These are phyloP conservation scores for Styela clava DNA, from an alignment of 23 tunicate genomes.

Conservation along the genomic window DNA sequence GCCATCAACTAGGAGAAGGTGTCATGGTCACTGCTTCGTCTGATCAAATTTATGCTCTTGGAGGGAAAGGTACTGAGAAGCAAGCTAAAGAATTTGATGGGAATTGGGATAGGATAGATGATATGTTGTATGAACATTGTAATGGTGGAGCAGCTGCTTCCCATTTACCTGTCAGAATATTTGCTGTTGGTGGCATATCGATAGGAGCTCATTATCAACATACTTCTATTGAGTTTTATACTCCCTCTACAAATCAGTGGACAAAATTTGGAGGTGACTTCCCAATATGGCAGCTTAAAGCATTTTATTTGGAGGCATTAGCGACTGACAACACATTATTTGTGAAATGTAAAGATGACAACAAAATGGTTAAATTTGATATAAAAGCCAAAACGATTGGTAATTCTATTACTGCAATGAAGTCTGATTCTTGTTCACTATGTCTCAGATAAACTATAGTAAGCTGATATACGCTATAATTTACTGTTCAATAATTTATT, in stretches of 20 bases:
- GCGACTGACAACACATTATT: not conserved
- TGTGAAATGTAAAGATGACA: not conserved
- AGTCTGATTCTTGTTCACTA: not conserved
- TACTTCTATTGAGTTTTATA: not conserved
- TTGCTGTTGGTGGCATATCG: not conserved
- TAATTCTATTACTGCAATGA: not conserved
- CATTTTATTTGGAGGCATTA: not conserved
- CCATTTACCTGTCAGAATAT: too few relatives aligned
- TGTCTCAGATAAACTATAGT: too few relatives aligned
- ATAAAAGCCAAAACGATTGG: not conserved
- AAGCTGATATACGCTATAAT: too few relatives aligned
- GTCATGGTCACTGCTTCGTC: not conserved
- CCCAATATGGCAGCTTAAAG: not conserved
- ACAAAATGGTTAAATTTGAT: not conserved
- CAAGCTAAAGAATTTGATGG: not conserved
- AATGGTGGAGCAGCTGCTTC: not conserved
- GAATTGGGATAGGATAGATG: not conserved
- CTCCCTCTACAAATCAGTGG: not conserved
- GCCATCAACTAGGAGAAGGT: not conserved
- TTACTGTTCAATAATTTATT: too few relatives aligned
- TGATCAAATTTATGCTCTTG: not conserved
- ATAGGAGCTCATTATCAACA: not conserved
- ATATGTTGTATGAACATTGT: not conserved
- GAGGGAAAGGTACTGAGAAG: not conserved
- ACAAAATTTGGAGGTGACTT: not conserved